Evolutionary conservation across 2,113 vertebrate genomes (phyloP).

Genomic region (human): GRCh38 chr1:70889501-70890000

Average conservation of each 20-base stretch:
- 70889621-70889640: background rate
- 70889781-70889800: background rate
- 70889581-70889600: slow-evolving; percentile 14
- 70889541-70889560: background rate
- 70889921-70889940: background rate
- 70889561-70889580: background rate
- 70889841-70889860: background rate
- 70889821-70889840: background rate
- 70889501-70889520: background rate
- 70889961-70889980: background rate
- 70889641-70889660: background rate
- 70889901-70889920: background rate
- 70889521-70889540: background rate
- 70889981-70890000: background rate
- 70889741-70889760: background rate
- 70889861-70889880: background rate
- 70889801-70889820: background rate
- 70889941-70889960: background rate
- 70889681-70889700: background rate
- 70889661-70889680: background rate
- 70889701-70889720: background rate
- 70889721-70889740: background rate
- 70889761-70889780: background rate
- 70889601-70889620: slow-evolving; percentile 31
- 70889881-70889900: background rate